Evolutionary conservation across 2,797 vertebrate species (phyloP).

Genomic region (Rhadinocentrus ornatus): DNA sequence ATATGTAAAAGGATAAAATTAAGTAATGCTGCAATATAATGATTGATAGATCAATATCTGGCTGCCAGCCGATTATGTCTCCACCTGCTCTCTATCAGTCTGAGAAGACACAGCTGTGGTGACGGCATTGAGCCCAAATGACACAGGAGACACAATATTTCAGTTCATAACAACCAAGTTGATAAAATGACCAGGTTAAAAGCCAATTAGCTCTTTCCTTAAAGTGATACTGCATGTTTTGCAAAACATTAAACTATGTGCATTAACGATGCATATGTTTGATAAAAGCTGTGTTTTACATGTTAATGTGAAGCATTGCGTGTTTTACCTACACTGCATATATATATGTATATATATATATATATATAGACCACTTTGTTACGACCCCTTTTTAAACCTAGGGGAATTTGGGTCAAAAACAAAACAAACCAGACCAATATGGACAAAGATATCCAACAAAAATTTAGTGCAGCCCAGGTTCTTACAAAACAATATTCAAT

Average conservation of each 20-base stretch:
- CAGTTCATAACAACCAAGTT: slow-evolving; percentile 39
- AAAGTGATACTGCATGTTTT: slow-evolving; percentile 22
- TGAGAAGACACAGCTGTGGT: slow-evolving; percentile 73
- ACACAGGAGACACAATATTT: slow-evolving; percentile 59
- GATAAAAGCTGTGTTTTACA: too few species aligned
- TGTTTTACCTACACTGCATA: not conserved
- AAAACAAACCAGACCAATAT: too few species aligned
- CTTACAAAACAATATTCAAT: too few species aligned
- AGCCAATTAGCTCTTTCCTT: slow-evolving; percentile 31
- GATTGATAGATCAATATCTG: slow-evolving; percentile 56
- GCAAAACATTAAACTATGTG: not conserved
- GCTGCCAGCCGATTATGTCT: slow-evolving; percentile 30
- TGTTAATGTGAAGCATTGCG: too few species aligned
- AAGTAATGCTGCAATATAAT: slow-evolving; percentile 29
- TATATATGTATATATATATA: not conserved
- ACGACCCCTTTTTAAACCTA: too few species aligned
- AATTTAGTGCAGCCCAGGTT: too few species aligned
- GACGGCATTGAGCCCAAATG: slow-evolving; percentile 47
- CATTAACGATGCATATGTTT: too few species aligned
- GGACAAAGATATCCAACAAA: too few species aligned
- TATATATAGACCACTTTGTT: too few species aligned
- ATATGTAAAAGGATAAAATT: slow-evolving; percentile 21
- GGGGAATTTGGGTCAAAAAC: too few species aligned
- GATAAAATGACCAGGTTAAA: slow-evolving; percentile 45
- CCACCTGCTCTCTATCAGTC: slow-evolving; percentile 64